Conservation (phyloP, 2,888 invertebrate species). For the Volucella inflata region DNA sequence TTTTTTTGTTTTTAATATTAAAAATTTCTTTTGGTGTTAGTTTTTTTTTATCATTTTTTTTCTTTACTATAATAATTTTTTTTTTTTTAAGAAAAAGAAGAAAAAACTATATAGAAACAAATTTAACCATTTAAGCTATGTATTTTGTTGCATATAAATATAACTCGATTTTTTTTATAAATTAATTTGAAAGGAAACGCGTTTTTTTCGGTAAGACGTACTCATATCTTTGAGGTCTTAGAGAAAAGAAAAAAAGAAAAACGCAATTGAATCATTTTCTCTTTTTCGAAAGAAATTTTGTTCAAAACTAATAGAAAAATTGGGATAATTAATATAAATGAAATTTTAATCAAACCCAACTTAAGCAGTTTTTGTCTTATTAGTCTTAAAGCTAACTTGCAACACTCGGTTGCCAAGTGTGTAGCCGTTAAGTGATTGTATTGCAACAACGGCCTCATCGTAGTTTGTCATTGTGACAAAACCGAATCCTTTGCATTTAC, state of each 20-base stretch:
- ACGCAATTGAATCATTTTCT: slow-evolving; percentile 1
- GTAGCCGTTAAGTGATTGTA: slow-evolving; percentile 98
- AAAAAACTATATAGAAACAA: slow-evolving; percentile 37
- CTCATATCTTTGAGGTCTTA: slow-evolving; percentile 32
- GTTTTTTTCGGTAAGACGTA: slow-evolving; percentile 53
- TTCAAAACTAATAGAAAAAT: too few relatives aligned
- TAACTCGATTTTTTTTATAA: slow-evolving; percentile 38
- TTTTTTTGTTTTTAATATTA: slow-evolving; percentile 43
- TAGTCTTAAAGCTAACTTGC: slow-evolving; percentile 98
- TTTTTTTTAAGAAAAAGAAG: slow-evolving; percentile 72
- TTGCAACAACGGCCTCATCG: slow-evolving; percentile 97
- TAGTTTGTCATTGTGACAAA: slow-evolving; percentile 99
- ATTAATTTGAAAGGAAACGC: slow-evolving; percentile 62
- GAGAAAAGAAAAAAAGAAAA: slow-evolving; percentile 59
- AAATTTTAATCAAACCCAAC: slow-evolving; percentile 49
- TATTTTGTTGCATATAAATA: slow-evolving; percentile 39
- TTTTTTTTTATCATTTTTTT: slow-evolving; percentile 62
- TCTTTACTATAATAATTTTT: slow-evolving; percentile 46
- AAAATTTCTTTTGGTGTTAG: slow-evolving; percentile 67
- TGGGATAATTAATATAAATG: slow-evolving; percentile 35
- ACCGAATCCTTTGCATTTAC: slow-evolving; percentile 99
- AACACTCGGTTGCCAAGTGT: slow-evolving; percentile 97
- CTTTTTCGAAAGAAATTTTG: not conserved
- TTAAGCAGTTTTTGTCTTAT: slow-evolving; percentile 89
- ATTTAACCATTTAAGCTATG: slow-evolving; percentile 66